Conservation (phyloP, 2,888 invertebrate species). For the Pycnomerus fuliginosus region DNA sequence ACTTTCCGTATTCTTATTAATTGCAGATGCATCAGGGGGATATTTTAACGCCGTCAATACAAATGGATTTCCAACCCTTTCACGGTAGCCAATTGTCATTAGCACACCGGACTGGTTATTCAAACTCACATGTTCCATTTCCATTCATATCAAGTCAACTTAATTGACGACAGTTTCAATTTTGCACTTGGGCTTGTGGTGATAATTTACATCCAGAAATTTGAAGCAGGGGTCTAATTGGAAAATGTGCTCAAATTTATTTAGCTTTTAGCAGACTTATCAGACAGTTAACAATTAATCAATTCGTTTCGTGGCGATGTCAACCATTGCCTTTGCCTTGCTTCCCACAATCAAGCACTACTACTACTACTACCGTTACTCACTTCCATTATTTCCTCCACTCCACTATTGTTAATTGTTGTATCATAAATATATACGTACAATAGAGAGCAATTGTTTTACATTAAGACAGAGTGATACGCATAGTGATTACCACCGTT, state of each 20-base stretch:
- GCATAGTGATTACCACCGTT: slow-evolving; percentile 38
- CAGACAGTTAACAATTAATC: slow-evolving; percentile 27
- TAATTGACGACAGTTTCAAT: slow-evolving; percentile 43
- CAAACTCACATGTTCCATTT: slow-evolving; percentile 43
- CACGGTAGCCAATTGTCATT: slow-evolving; percentile 50
- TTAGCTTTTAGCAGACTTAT: slow-evolving; percentile 15
- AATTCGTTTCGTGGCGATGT: slow-evolving; percentile 29
- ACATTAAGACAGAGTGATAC: slow-evolving; percentile 30
- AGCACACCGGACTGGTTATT: slow-evolving; percentile 46
- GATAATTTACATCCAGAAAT: no score
- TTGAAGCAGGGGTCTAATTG: no score
- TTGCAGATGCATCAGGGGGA: no score
- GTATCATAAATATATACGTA: slow-evolving; percentile 34
- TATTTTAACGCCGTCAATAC: no score
- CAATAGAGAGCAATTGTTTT: slow-evolving; percentile 27
- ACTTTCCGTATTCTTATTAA: slow-evolving; percentile 15
- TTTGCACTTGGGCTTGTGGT: no score
- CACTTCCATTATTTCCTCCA: slow-evolving; percentile 31
- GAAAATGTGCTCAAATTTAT: no score
- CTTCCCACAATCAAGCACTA: slow-evolving; percentile 31
- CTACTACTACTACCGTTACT: slow-evolving; percentile 32
- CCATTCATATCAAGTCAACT: slow-evolving; percentile 49
- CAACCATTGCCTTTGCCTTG: slow-evolving; percentile 29
- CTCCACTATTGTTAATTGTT: slow-evolving; percentile 36
- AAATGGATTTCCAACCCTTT: no score